phyloP scores from a whole-genome alignment of 2,888 invertebrate genomes.

The Lissonota sp. region DNA sequence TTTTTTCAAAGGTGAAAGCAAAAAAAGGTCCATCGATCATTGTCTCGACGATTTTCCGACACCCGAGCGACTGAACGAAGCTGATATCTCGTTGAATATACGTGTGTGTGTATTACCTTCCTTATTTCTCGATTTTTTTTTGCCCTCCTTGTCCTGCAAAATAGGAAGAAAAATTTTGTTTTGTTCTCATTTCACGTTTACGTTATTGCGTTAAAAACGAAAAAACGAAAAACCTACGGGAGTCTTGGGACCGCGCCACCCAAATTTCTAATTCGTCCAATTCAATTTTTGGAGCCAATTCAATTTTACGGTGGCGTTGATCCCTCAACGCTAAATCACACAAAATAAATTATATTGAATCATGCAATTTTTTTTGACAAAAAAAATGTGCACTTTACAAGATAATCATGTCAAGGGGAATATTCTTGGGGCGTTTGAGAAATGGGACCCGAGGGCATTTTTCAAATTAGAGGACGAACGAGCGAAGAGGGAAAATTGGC shows the following conservation, averaged over 20 bases:
- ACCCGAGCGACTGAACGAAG: neutral
- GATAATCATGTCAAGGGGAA: no score
- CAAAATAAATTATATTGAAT: no score
- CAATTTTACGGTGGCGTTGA: no score
- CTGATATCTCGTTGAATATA: conserved; percentile 21
- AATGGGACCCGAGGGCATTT: no score
- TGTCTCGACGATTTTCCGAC: conserved; percentile 17
- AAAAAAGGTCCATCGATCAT: neutral
- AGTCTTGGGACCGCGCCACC: no score
- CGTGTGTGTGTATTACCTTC: conserved; percentile 88
- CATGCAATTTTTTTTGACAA: no score
- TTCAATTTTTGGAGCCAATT: no score
- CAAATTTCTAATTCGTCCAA: no score
- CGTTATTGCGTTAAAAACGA: conserved; percentile 5
- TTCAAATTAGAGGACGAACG: no score
- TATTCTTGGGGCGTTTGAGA: no score
- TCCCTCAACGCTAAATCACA: no score
- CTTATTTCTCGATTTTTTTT: conserved; percentile 95
- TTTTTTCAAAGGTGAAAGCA: neutral
- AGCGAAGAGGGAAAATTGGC: neutral
- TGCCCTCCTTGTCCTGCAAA: conserved; percentile 92
- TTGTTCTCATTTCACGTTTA: neutral
- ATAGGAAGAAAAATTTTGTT: conserved; percentile 67
- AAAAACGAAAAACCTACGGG: neutral
- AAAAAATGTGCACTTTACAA: no score